Evolutionary conservation across 30 jellyfish, hydroid and myxozoan genomes (phyloP).

Genomic region (Haliclystus octoradiatus): DNA sequence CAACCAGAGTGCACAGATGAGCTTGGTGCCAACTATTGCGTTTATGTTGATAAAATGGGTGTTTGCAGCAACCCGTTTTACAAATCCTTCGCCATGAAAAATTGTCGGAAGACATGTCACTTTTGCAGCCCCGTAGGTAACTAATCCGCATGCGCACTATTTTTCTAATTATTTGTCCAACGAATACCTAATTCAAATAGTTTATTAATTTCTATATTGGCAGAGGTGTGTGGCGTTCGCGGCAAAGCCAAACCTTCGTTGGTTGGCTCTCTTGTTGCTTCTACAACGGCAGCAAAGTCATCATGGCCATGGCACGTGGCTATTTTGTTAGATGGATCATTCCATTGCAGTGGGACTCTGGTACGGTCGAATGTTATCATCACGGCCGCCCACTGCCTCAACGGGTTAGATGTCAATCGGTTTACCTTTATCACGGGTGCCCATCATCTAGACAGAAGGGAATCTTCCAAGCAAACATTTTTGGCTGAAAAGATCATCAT

Average conservation of each 20-base stretch:
- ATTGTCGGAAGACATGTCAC: slow-evolving; percentile 13
- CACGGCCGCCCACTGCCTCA: slow-evolving; percentile 86
- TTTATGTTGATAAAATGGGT: background rate
- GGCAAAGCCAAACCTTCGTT: too few species aligned
- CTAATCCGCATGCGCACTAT: too few species aligned
- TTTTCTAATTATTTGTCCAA: too few species aligned
- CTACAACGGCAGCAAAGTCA: slow-evolving; percentile 40
- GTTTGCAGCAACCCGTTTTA: background rate
- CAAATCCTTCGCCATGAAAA: background rate
- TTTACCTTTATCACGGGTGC: slow-evolving; percentile 30
- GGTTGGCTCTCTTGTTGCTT: slow-evolving; percentile 27
- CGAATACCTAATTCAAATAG: too few species aligned
- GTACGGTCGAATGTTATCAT: slow-evolving; percentile 33
- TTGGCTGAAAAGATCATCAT: slow-evolving; percentile 20
- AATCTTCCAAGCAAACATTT: slow-evolving; percentile 51
- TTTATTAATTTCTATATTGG: too few species aligned
- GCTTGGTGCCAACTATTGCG: background rate
- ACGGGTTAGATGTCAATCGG: background rate
- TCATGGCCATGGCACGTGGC: slow-evolving; percentile 97
- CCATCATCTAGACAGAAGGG: slow-evolving; percentile 28
- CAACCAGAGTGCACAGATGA: background rate
- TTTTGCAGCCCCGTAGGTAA: slow-evolving; percentile 3
- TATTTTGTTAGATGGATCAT: slow-evolving; percentile 12
- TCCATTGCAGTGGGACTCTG: slow-evolving; percentile 79
- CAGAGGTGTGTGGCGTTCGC: too few species aligned